A percentile compares a stretch with the other conserved stretches of the same genome.
Evolutionary conservation across 2,888 invertebrate species (phyloP).

Genomic region (Hartigia nigra): DNA sequence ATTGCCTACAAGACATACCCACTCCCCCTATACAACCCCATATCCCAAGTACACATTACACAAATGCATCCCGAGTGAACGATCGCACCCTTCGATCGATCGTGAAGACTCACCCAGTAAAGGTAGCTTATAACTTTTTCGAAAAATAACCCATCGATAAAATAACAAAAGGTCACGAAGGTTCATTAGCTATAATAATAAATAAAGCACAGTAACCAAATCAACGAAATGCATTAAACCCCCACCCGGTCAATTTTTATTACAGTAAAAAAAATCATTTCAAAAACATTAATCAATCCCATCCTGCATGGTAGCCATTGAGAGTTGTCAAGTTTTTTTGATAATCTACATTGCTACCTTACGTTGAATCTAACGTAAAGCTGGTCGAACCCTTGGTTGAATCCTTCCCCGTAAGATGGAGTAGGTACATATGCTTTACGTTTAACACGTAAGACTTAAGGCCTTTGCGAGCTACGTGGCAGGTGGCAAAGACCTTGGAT

Average conservation of each 20-base stretch:
- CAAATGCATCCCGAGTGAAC: neutral
- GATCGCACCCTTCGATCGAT: neutral
- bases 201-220: no score
- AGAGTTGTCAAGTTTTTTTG: no score
- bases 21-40: neutral
- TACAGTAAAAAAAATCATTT: no score
- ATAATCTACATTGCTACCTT: neutral
- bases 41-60: neutral
- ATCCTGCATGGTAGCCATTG: no score
- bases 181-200: neutral
- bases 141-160: neutral
- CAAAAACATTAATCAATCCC: no score
- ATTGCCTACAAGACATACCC: neutral
- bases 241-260: no score
- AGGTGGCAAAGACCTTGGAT: slow-evolving; percentile 60
- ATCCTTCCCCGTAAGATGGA: neutral
- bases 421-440: neutral
- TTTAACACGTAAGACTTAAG: neutral
- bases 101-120: neutral
- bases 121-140: neutral
- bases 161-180: neutral
- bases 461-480: slow-evolving; percentile 30
- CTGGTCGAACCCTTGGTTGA: neutral
- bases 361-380: neutral
- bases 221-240: no score